Conservation (phyloP, 2,797 vertebrate species). For the Pterois miles region DNA sequence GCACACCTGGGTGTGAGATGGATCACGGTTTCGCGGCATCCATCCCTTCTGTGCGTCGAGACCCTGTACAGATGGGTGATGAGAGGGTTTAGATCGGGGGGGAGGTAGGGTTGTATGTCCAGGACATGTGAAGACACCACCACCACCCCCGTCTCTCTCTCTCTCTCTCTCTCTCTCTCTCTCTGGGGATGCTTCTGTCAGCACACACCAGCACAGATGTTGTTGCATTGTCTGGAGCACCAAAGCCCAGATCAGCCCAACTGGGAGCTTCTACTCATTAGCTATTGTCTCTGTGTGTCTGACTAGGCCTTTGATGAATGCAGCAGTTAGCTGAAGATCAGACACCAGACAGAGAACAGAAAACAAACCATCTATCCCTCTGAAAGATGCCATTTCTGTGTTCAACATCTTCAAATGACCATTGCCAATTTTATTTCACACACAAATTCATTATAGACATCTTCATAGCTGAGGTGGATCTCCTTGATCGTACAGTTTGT, state of each 20-base stretch:
- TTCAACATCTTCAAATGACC: slow-evolving; percentile 39
- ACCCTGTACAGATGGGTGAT: slow-evolving; percentile 64
- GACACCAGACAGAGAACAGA: slow-evolving; percentile 60
- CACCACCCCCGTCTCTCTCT: neutral
- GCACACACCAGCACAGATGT: slow-evolving; percentile 83
- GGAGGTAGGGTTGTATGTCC: slow-evolving; percentile 58
- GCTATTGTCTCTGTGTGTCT: slow-evolving; percentile 80
- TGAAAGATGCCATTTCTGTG: slow-evolving; percentile 23
- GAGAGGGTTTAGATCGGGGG: slow-evolving; percentile 44
- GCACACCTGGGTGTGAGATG: slow-evolving; percentile 67
- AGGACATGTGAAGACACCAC: slow-evolving; percentile 63
- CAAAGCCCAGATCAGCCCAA: slow-evolving; percentile 76
- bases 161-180: slow-evolving; percentile 7
- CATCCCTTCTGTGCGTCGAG: slow-evolving; percentile 49
- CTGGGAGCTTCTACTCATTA: slow-evolving; percentile 83
- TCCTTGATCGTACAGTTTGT: neutral
- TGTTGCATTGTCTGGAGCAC: slow-evolving; percentile 83
- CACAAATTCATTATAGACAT: neutral
- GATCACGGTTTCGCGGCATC: slow-evolving; percentile 50
- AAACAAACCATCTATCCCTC: slow-evolving; percentile 55
- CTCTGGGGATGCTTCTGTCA: slow-evolving; percentile 77
- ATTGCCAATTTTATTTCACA: slow-evolving; percentile 1
- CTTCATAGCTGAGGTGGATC: neutral
- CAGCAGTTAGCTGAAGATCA: slow-evolving; percentile 70
- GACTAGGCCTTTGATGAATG: slow-evolving; percentile 79